These are phyloP conservation scores for Eucidaris tribuloides DNA, from an alignment of 35 echinoderm and acorn worm species.

Conservation along the genomic window DNA sequence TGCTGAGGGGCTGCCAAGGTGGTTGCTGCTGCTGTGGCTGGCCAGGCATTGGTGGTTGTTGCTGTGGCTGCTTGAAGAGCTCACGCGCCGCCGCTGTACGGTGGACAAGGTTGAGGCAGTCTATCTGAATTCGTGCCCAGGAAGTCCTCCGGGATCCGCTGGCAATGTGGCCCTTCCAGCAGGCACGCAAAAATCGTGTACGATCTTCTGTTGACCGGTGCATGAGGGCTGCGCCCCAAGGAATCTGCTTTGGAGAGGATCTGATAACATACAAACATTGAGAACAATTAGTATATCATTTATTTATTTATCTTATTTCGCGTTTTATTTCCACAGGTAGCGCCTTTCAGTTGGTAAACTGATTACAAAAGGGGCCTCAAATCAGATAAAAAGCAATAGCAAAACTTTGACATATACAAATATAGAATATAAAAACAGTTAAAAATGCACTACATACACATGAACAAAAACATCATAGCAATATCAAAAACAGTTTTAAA, in stretches of 20 bases:
- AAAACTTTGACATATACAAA: neutral
- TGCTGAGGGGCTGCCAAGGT: slow-evolving; percentile 1
- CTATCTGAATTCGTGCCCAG: slow-evolving; percentile 36
- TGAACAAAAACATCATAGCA: too few relatives aligned
- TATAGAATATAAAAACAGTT: too few relatives aligned
- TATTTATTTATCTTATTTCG: too few relatives aligned
- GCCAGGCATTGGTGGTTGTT: slow-evolving; percentile 40
- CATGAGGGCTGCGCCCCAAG: neutral
- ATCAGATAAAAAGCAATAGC: too few relatives aligned
- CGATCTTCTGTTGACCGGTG: slow-evolving; percentile 53
- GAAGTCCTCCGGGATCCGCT: slow-evolving; percentile 57
- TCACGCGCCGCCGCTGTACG: slow-evolving; percentile 7
- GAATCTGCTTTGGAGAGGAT: slow-evolving; percentile 39
- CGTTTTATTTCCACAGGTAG: too few relatives aligned
- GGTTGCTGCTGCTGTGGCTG: slow-evolving; percentile 22
- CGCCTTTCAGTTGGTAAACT: too few relatives aligned
- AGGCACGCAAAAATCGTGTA: slow-evolving; percentile 45
- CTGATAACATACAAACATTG: slow-evolving; percentile 59
- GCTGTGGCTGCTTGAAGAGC: slow-evolving; percentile 18
- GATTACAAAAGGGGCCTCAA: too few relatives aligned
- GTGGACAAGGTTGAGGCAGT: slow-evolving; percentile 58
- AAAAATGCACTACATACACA: neutral
- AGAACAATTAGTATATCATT: slow-evolving; percentile 5
- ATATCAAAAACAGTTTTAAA: neutral
- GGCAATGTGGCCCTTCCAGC: slow-evolving; percentile 59